Conservation (phyloP, 2,888 invertebrate genomes). For the Clostera curtula region DNA sequence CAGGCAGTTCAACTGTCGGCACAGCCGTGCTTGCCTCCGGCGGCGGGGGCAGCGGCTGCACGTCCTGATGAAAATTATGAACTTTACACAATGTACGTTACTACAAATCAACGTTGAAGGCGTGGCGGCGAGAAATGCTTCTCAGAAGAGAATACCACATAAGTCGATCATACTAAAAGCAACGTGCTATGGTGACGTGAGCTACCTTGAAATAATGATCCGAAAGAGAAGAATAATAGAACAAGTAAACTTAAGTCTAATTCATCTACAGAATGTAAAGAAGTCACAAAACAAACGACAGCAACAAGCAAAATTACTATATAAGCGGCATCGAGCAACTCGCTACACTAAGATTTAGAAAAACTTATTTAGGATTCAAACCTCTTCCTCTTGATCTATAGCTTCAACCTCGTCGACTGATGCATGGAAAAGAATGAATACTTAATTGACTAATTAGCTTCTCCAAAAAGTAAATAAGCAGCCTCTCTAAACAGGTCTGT, state of each 20-base stretch:
- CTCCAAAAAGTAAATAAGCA: no score
- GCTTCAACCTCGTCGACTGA: conserved; percentile 65
- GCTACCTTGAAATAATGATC: conserved; percentile 10
- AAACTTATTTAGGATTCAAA: conserved; percentile 39
- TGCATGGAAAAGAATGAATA: conserved; percentile 56
- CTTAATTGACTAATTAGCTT: background rate
- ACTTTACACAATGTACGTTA: conserved; percentile 2
- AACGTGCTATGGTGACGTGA: conserved; percentile 23
- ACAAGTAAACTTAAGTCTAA: background rate
- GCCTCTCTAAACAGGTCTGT: no score
- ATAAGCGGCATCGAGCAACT: conserved; percentile 33
- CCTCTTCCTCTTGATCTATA: conserved; percentile 61
- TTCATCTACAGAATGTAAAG: conserved; percentile 5
- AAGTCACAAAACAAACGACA: conserved; percentile 23
- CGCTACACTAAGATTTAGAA: conserved; percentile 17
- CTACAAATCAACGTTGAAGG: background rate
- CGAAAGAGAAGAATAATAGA: conserved; percentile 1
- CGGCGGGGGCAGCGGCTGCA: conserved; percentile 29
- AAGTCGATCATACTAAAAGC: conserved; percentile 20
- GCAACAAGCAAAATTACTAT: conserved; percentile 34
- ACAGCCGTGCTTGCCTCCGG: conserved; percentile 34
- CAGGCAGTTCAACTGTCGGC: conserved; percentile 56
- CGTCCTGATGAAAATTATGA: conserved; percentile 18
- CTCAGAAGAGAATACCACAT: conserved; percentile 8
- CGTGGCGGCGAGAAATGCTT: conserved; percentile 2